A percentile compares a stretch with the other conserved stretches of the same genome.
These are phyloP conservation scores for Vulpes lagopus DNA, from an alignment of 2,113 vertebrate genomes.

Conservation along the genomic window DNA sequence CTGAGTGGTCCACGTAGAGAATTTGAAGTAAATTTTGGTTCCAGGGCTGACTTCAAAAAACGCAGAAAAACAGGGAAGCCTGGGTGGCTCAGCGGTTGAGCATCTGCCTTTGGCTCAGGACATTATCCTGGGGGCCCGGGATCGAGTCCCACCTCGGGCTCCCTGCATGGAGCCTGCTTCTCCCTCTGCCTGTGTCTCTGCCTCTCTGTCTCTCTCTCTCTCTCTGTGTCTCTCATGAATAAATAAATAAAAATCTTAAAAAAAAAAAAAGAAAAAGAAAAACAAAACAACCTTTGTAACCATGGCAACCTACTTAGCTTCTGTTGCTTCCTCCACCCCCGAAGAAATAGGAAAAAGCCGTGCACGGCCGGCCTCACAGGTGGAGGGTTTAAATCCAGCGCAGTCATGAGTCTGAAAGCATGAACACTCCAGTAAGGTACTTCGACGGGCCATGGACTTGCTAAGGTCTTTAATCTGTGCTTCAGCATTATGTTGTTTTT, in stretches of 20 bases:
- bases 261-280: not conserved
- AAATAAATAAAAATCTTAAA: too few relatives aligned
- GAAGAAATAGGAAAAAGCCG: not conserved
- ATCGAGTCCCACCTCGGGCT: too few relatives aligned
- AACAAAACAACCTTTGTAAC: slow-evolving; percentile 34
- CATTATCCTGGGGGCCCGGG: too few relatives aligned
- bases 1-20: not conserved
- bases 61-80: too few relatives aligned
- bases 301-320: not conserved
- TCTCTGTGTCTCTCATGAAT: too few relatives aligned
- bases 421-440: not conserved
- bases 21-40: slow-evolving; percentile 18
- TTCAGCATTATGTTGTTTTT: slow-evolving; percentile 28
- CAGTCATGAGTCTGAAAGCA: not conserved
- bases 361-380: not conserved
- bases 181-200: too few relatives aligned
- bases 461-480: not conserved
- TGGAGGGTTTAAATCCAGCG: not conserved
- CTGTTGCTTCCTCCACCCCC: not conserved
- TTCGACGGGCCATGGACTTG: not conserved
- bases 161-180: too few relatives aligned
- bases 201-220: too few relatives aligned
- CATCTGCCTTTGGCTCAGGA: too few relatives aligned
- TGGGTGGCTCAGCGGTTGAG: too few relatives aligned
- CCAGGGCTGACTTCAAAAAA: not conserved